Evolutionary conservation across 1,140 invertebrate species (phyloP), one percentile per base, ranked within the genome.

Genomic region (Apis cerana): DNA sequence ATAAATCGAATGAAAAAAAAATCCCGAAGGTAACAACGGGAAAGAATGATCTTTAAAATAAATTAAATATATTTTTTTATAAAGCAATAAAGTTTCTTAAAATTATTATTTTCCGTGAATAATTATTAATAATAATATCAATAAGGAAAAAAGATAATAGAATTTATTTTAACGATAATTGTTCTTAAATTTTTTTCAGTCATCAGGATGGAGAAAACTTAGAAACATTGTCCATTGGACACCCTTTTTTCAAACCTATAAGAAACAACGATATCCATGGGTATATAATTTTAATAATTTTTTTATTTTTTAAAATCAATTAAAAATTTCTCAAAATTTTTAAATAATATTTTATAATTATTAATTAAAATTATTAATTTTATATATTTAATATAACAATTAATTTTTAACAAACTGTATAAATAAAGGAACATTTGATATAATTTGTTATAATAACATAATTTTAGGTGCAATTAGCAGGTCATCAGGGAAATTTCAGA

Each of bases 181-280:
- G 0, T 15, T 17, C 3, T 27, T 19, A 7, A 4, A 83, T 89
- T 89, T 88, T 91, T 96, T 96, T 33, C 95, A 99, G 98, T 96
- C 96, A 90, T 98, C 98, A 68, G 97, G 97, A 89, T 99, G 98
- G 98, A 95, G 97, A 82, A 99, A 98, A 94, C 95, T 99, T 56
- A 95, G 98, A 68, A 99, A 98, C 91, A 98, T 98, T 76, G 98
- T 99, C 56, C 97, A 98, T 91, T 98, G 98, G 97, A 98, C 98
- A 54, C 98, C 98, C 43, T 99, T 99, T 95, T 97, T 99, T 91
- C 98, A 99, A 94, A 99, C 98, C 0, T 99, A 98, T 95, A 99
- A 98, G 93, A 98, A 98, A 93, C 97, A 98, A 94, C 95, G 97
- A 83, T 99, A 99, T 95, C 98, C 98, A 71, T 99, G 98, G 98